phyloP scores from a whole-genome alignment of 2,797 vertebrate genomes.

The Siniperca scherzeri region DNA sequence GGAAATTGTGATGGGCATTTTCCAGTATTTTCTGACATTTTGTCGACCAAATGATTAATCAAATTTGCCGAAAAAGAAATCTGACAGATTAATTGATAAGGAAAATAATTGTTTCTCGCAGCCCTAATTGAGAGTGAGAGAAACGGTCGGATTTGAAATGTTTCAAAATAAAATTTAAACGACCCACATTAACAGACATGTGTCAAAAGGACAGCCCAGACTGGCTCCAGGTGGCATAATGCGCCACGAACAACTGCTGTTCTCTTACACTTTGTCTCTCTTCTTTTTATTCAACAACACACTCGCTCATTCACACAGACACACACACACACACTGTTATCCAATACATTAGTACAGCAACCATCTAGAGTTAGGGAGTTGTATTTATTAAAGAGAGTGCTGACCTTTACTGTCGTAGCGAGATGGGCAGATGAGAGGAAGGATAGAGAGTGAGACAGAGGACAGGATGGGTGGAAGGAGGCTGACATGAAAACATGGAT shows the following conservation, averaged over 20 bases:
- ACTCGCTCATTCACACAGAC: too few relatives aligned
- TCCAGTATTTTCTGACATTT: too few relatives aligned
- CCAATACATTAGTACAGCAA: background rate
- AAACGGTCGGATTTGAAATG: too few relatives aligned
- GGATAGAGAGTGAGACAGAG: background rate
- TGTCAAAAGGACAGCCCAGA: background rate
- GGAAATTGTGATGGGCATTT: too few relatives aligned
- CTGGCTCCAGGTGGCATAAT: background rate
- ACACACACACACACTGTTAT: background rate
- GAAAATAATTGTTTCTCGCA: background rate
- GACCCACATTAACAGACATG: background rate
- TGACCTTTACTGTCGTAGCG: background rate
- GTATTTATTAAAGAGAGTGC: background rate
- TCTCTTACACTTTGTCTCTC: background rate
- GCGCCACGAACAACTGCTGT: background rate
- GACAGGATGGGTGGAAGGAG: background rate
- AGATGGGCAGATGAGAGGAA: background rate
- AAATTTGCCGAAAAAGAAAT: too few relatives aligned
- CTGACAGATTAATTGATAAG: background rate
- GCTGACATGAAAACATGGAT: background rate
- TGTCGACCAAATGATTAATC: too few relatives aligned
- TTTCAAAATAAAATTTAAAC: background rate
- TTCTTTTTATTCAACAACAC: background rate
- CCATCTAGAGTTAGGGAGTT: background rate
- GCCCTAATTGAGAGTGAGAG: background rate